Evolutionary conservation across 2,797 vertebrate species (phyloP), one percentile per base, ranked within the genome.

Genomic region (Amphiprion clarkii): DNA sequence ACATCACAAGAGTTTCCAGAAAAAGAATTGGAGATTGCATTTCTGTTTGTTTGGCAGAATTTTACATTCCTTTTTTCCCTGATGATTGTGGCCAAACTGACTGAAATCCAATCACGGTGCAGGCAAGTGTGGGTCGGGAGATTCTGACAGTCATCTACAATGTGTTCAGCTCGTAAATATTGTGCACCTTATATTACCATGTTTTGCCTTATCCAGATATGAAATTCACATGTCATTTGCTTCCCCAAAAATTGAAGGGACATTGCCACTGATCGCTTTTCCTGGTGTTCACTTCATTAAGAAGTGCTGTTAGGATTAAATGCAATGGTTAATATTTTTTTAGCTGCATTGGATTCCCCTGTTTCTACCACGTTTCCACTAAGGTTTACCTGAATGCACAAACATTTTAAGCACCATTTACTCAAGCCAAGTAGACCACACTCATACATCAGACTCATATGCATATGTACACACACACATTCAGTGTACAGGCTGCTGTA

Each of bases 401-500:
- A 59, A 44, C 14, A 2, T 58, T 58, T 69, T 64, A 51, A 40
- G 42, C 25, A 44, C 44, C 36, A 44, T 23, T 54, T 52, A 49
- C 27, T 81, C 36, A 25, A 59, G 19, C 63, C n/a, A 52, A 52
- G 42, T 25, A 39, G 42, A 17, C 11, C 23, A 40, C 61, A 61
- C 63, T 19, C 33, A 17, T 48, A 21, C 25, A 27, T 29, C 48
- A 65, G 7, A 62, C 25, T 6, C 54, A 52, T 12, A 58, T 46
- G 19, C 54, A 66, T 25, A 51, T 11, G 27, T 7, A 14, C 25
- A 21, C 21, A 23, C 5, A 52, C 19, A 60, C 5, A 51, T 39
- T 11, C 36, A 39, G 36, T 39, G 36, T 10, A 39, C 3, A 10
- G 36, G 10, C 36, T 29, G 1, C 12, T 36, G 14, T 25, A 57